Percentiles rank a stretch among this genome's conserved stretches.
Evolutionary conservation across 2,113 vertebrate species (phyloP).

Genomic region (Toxostoma redivivum): DNA sequence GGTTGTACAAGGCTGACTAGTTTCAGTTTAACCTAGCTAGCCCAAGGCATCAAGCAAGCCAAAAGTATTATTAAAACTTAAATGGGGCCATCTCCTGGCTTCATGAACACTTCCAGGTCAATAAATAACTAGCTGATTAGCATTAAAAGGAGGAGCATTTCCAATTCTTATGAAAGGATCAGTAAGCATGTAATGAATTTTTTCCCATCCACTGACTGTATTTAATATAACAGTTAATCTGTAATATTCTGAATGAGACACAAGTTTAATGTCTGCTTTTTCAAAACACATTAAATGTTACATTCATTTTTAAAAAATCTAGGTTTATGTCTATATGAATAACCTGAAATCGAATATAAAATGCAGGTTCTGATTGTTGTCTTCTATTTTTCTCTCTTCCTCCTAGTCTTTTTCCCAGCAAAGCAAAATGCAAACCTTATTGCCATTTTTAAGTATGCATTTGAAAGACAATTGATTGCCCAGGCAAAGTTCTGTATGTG

Average conservation of each 20-base stretch:
- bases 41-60: not conserved
- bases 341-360: not conserved
- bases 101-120: not conserved
- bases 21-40: not conserved
- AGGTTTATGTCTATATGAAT: not conserved
- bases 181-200: not conserved
- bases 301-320: not conserved
- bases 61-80: not conserved
- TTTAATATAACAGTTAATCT: not conserved
- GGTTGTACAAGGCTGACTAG: not conserved
- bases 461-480: not conserved
- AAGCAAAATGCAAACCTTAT: not conserved
- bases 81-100: not conserved
- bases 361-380: not conserved
- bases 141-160: not conserved
- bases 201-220: not conserved
- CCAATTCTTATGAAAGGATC: not conserved
- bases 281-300: not conserved
- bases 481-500: not conserved
- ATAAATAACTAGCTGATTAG: not conserved
- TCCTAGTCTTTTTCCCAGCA: not conserved
- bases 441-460: not conserved
- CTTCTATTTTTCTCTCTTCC: not conserved
- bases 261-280: not conserved
- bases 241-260: not conserved